Evolutionary conservation across 1,140 invertebrate genomes (phyloP).

Genomic region (Drosophila melanica): DNA sequence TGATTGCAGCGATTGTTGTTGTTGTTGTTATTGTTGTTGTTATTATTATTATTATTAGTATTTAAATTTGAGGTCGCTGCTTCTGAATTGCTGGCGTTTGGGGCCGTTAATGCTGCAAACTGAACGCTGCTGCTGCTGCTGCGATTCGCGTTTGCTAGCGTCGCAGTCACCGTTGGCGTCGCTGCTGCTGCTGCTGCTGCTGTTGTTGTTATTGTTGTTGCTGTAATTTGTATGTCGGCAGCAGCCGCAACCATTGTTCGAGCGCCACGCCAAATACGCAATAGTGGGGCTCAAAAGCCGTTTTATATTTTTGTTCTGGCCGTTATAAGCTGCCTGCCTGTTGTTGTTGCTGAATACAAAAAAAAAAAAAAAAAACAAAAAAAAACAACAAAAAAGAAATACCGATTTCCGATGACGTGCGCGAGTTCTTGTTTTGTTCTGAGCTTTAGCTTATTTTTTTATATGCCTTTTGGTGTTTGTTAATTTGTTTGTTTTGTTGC

Average conservation of each 20-base stretch:
- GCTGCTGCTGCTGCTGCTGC: constrained; percentile 16
- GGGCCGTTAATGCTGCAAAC: constrained; percentile 34
- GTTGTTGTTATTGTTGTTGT: constrained; percentile 37
- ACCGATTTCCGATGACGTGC: constrained; percentile 75
- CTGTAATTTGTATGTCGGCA: constrained; percentile 60
- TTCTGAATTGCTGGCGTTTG: constrained; percentile 41
- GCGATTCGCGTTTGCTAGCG: constrained; percentile 17
- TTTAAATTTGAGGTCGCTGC: constrained; percentile 56
- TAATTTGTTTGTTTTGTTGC: constrained; percentile 27
- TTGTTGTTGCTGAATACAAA: constrained; percentile 42
- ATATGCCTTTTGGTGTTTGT: constrained; percentile 25
- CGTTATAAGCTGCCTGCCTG: constrained; percentile 27
- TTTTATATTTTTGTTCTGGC: constrained; percentile 49
- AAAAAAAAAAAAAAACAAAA: constrained; percentile 17
- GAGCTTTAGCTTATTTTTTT: too few species aligned
- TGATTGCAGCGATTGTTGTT: constrained; percentile 24
- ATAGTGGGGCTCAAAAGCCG: constrained; percentile 47
- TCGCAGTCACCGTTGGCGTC: constrained; percentile 11
- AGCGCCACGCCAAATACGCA: constrained; percentile 46
- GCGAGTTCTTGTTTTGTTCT: constrained; percentile 32
- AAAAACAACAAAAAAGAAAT: neutral
- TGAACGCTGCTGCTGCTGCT: constrained; percentile 30
- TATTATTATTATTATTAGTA: constrained; percentile 49
- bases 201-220: constrained; percentile 39
- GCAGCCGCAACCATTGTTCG: constrained; percentile 73